phyloP scores from a whole-genome alignment of 37 sponge, comb jelly and placozoan genomes.

The Cliona cf. orientalis region DNA sequence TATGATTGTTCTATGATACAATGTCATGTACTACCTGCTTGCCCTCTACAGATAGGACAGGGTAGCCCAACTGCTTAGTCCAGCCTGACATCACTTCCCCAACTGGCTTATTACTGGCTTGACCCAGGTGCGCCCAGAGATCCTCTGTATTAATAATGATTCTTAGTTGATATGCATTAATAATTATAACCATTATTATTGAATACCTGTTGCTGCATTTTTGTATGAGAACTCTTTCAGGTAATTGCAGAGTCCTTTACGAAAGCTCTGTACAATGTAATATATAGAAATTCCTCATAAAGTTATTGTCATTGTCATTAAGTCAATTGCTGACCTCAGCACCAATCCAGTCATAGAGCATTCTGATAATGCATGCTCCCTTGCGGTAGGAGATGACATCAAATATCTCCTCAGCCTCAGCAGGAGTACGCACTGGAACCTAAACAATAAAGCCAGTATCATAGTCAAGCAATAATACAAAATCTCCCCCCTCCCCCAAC shows the following conservation, averaged over 20 bases:
- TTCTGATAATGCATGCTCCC: constrained; percentile 91
- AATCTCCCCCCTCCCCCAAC: too few species aligned
- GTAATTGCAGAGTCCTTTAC: constrained; percentile 83
- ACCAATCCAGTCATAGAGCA: constrained; percentile 92
- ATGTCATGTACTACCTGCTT: constrained; percentile 78
- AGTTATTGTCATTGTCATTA: too few species aligned
- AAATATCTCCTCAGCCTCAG: constrained; percentile 96
- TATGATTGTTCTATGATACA: too few species aligned
- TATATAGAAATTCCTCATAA: neutral
- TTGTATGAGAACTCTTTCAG: constrained; percentile 69
- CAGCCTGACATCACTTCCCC: too few species aligned
- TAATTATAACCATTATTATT: too few species aligned
- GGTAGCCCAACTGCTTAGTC: constrained; percentile 96
- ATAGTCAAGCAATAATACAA: too few species aligned
- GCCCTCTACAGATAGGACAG: constrained; percentile 77
- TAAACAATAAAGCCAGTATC: too few species aligned
- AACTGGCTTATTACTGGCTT: too few species aligned
- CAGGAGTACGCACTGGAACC: too few species aligned
- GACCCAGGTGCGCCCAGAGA: too few species aligned
- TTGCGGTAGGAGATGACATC: constrained; percentile 95
- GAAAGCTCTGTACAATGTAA: constrained; percentile 60
- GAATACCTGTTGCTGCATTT: too few species aligned
- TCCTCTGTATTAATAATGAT: constrained; percentile 90
- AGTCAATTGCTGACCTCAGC: constrained; percentile 72
- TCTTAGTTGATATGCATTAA: too few species aligned